Evolutionary conservation across 2,888 invertebrate species (phyloP).

Genomic region (Mimachlamys varia): DNA sequence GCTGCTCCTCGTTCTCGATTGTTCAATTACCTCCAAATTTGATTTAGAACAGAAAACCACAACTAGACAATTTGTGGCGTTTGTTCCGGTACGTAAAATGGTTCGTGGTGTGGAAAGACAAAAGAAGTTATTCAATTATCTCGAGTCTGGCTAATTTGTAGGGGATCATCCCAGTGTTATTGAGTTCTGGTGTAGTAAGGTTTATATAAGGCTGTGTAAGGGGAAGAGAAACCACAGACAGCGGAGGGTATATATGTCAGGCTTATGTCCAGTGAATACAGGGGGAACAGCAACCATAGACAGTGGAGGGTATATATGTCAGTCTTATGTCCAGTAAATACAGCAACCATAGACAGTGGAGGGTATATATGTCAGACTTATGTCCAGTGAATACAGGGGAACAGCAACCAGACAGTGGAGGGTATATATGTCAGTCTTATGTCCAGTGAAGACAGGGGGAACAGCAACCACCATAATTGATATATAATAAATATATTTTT

Average conservation of each 20-base stretch:
- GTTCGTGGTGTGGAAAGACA: background rate
- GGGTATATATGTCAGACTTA: background rate
- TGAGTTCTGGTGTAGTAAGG: background rate
- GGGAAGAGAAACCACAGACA: too few species aligned
- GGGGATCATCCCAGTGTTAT: background rate
- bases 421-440: too few species aligned
- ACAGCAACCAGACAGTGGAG: too few species aligned
- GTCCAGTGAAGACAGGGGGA: too few species aligned
- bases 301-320: background rate
- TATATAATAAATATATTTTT: too few species aligned
- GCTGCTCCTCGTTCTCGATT: background rate
- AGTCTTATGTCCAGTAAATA: background rate
- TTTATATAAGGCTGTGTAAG: too few species aligned
- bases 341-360: background rate
- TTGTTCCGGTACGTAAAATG: conserved; percentile 9
- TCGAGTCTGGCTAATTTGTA: background rate
- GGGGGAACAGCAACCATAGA: too few species aligned
- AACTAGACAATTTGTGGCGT: background rate
- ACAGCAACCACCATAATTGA: too few species aligned
- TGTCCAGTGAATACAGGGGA: too few species aligned
- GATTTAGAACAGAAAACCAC: conserved; percentile 1
- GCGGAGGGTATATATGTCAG: too few species aligned
- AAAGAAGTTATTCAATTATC: conserved; percentile 4
- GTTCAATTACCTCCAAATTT: conserved; percentile 26
- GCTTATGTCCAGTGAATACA: too few species aligned